These are phyloP conservation scores for Microctenopoma lineatum DNA, from an alignment of 2,797 vertebrate genomes.

Conservation along the genomic window DNA sequence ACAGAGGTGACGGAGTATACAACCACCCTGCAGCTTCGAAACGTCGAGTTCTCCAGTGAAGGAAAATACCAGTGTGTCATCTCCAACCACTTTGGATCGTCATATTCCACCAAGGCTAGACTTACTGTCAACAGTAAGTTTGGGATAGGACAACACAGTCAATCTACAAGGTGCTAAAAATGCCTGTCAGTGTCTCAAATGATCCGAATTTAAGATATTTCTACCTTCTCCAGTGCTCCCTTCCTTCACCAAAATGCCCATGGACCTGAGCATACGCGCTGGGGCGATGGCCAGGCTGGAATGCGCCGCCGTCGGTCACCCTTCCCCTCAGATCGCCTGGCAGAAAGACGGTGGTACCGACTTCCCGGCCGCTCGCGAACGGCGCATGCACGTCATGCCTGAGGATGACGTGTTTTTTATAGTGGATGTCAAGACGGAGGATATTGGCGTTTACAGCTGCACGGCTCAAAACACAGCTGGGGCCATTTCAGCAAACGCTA, in stretches of 20 bases:
- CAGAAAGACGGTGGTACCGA: slow-evolving; percentile 98
- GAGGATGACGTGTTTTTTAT: slow-evolving; percentile 99
- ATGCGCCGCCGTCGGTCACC: slow-evolving; percentile 92
- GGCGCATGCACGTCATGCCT: slow-evolving; percentile 98
- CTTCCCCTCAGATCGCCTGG: slow-evolving; percentile 96
- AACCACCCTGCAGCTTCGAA: slow-evolving; percentile 89
- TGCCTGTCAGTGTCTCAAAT: background rate
- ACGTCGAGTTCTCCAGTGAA: slow-evolving; percentile 91
- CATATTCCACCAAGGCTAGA: slow-evolving; percentile 95
- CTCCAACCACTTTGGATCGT: slow-evolving; percentile 98
- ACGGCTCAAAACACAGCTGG: slow-evolving; percentile 96
- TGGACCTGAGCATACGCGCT: slow-evolving; percentile 93
- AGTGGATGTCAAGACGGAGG: slow-evolving; percentile 93
- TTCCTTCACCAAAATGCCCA: slow-evolving; percentile 95
- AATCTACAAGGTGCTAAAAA: background rate
- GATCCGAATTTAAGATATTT: background rate
- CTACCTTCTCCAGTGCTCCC: slow-evolving; percentile 88
- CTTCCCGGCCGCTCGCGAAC: slow-evolving; percentile 94
- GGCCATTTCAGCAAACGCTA: slow-evolving; percentile 93
- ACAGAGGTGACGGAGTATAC: slow-evolving; percentile 93
- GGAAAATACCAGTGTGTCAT: slow-evolving; percentile 98
- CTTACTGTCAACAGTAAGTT: slow-evolving; percentile 97
- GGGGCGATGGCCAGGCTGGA: slow-evolving; percentile 93
- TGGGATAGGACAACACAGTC: background rate
- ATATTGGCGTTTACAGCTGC: slow-evolving; percentile 95